phyloP scores from a whole-genome alignment of 2,888 invertebrate species.

The Rhogogaster chlorosoma region DNA sequence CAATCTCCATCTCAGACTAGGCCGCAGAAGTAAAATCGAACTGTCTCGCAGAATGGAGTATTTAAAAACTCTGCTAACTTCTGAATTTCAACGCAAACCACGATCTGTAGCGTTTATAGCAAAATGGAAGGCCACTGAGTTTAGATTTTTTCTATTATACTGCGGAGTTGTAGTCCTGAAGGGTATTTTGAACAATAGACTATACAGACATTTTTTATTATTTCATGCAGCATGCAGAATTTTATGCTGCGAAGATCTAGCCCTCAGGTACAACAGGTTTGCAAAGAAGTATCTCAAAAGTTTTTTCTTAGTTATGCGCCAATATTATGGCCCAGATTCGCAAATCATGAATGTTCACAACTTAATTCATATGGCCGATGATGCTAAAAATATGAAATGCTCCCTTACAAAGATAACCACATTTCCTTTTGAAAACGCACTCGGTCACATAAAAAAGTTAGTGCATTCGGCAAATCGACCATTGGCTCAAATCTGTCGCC shows the following conservation, averaged over 20 bases:
- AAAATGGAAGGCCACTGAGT: constrained; percentile 58
- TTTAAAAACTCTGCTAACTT: constrained; percentile 49
- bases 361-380: constrained; percentile 15
- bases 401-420: neutral
- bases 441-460: constrained; percentile 1
- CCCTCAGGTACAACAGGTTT: neutral
- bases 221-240: constrained; percentile 16
- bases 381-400: constrained; percentile 4
- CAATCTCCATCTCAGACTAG: constrained; percentile 38
- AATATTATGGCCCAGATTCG: constrained; percentile 11
- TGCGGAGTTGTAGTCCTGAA: constrained; percentile 52
- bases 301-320: neutral
- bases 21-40: constrained; percentile 8
- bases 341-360: neutral
- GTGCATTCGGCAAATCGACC: constrained; percentile 6
- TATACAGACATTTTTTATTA: neutral
- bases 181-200: constrained; percentile 30
- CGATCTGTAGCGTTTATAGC: constrained; percentile 52
- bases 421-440: constrained; percentile 20
- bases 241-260: neutral
- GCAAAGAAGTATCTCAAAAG: neutral
- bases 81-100: constrained; percentile 56
- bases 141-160: constrained; percentile 55
- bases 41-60: constrained; percentile 51
- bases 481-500: constrained; percentile 13